Conservation (phyloP, 2,797 vertebrate species). For the Catharus ustulatus region DNA sequence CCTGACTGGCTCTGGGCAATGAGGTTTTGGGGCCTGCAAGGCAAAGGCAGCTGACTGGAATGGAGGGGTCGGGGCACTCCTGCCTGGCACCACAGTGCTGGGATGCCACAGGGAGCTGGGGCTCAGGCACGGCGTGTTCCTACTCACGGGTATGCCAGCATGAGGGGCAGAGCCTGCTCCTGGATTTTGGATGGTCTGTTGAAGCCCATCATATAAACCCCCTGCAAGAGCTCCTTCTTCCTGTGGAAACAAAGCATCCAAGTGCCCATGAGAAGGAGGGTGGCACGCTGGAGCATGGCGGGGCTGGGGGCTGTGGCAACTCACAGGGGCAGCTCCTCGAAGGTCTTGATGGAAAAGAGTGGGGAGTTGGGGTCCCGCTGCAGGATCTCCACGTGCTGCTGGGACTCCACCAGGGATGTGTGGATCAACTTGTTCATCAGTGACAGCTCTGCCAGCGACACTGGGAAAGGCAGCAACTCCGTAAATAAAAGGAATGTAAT, state of each 20-base stretch:
- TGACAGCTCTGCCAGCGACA: constrained; percentile 64
- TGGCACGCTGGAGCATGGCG: rapidly evolving
- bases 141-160: constrained; percentile 81
- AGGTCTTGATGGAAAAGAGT: constrained; percentile 77
- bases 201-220: constrained; percentile 79
- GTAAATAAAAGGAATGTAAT: neutral
- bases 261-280: neutral
- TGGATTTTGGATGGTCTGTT: constrained; percentile 82
- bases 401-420: constrained; percentile 76
- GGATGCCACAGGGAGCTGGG: rapidly evolving
- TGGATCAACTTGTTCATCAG: constrained; percentile 81
- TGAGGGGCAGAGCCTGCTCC: constrained; percentile 66
- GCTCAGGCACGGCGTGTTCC: rapidly evolving
- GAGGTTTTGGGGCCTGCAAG: constrained; percentile 79
- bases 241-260: constrained; percentile 50
- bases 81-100: neutral
- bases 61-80: rapidly evolving
- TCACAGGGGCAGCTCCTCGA: constrained; percentile 81
- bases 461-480: neutral
- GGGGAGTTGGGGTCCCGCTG: constrained; percentile 79
- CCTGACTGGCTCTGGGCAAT: constrained; percentile 84
- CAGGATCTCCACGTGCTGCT: constrained; percentile 76
- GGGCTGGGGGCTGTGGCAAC: neutral
- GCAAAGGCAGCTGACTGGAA: neutral
- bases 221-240: constrained; percentile 73